Percentiles rank a stretch among this genome's conserved stretches.
These are phyloP conservation scores for Vidua macroura DNA, from an alignment of 2,113 vertebrate species.

Conservation along the genomic window DNA sequence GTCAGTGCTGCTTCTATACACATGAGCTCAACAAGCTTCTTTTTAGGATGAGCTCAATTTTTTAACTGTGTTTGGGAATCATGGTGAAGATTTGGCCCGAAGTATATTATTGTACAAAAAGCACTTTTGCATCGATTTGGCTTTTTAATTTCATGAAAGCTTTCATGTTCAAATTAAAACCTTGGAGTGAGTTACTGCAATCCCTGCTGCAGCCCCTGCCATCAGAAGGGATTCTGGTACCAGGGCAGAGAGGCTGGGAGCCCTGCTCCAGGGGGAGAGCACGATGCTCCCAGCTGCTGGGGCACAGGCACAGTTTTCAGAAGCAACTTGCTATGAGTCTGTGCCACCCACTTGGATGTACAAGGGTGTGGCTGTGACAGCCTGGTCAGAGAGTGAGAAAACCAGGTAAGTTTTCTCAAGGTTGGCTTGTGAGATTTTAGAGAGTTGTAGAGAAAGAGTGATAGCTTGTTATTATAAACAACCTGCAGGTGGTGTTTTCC, in stretches of 20 bases:
- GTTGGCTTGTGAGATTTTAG: no score
- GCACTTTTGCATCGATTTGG: background rate
- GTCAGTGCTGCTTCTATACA: background rate
- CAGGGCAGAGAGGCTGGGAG: background rate
- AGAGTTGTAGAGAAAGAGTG: no score
- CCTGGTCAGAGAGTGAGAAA: no score
- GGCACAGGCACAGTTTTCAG: background rate
- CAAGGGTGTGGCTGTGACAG: background rate
- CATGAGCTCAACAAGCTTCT: fast-evolving
- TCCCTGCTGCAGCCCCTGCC: background rate
- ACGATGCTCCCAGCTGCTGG: fast-evolving
- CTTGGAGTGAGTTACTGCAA: background rate
- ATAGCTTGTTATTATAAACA: no score
- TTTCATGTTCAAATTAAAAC: background rate
- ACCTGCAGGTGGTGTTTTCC: no score
- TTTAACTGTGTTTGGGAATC: background rate
- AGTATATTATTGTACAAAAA: background rate
- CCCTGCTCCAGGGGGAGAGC: background rate
- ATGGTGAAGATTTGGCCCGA: background rate
- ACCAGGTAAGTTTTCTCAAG: no score
- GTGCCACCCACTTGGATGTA: background rate
- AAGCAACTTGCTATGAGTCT: background rate
- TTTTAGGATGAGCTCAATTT: background rate
- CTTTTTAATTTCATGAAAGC: background rate
- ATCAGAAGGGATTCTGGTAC: background rate